A percentile compares a stretch with the other conserved stretches of the same genome.
phyloP scores from a whole-genome alignment of 2,888 invertebrate species.

The Leptinotarsa juncta region DNA sequence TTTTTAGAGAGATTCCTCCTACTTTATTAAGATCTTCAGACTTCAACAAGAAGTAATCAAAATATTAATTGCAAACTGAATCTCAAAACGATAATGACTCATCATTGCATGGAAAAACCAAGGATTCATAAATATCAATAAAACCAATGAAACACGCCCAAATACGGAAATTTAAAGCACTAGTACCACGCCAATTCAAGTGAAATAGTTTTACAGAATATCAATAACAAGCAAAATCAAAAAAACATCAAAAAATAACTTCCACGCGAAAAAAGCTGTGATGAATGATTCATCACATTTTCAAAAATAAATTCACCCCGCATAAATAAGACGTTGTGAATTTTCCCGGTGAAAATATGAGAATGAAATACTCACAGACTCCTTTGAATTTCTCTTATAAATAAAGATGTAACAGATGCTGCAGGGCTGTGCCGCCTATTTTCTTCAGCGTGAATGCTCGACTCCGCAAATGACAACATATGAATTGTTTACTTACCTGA shows the following conservation, averaged over 20 bases:
- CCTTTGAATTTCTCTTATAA: not conserved
- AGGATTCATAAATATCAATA: no score
- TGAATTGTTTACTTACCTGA: conserved; percentile 8
- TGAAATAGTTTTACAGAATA: not conserved
- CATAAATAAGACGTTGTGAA: not conserved
- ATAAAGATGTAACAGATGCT: not conserved
- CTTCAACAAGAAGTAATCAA: no score
- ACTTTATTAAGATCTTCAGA: no score
- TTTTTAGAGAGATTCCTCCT: no score
- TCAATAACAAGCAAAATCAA: not conserved
- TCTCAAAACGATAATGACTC: no score
- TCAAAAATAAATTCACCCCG: not conserved
- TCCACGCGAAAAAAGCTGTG: not conserved
- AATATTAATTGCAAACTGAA: no score
- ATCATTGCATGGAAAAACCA: no score
- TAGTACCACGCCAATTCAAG: no score
- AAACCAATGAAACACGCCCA: no score
- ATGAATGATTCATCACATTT: not conserved
- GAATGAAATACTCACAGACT: conserved; percentile 1
- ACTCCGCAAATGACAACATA: not conserved
- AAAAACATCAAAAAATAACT: not conserved
- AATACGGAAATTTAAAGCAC: no score
- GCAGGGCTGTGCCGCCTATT: not conserved
- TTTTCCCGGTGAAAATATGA: not conserved
- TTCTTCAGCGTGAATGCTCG: not conserved